A percentile compares a stretch with the other conserved stretches of the same genome.
These are phyloP conservation scores for Mayetiola destructor DNA, from an alignment of 2,888 invertebrate species.

Conservation along the genomic window DNA sequence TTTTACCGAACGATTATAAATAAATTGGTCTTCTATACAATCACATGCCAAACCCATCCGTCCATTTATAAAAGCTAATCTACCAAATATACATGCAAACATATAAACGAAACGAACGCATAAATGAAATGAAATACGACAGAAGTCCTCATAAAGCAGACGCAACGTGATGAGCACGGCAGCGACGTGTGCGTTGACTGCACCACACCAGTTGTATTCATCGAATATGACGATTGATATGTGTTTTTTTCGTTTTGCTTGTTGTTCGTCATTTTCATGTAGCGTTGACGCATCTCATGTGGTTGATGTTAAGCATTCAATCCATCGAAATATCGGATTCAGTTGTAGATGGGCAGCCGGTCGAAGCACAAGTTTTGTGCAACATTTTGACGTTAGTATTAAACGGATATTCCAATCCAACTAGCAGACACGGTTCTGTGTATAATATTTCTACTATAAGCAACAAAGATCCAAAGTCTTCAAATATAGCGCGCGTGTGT, in stretches of 20 bases:
- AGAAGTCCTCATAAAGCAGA: neutral
- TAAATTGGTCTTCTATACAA: constrained; percentile 2
- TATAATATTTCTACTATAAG: too few relatives aligned
- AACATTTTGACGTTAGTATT: neutral
- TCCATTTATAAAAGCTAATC: constrained; percentile 13
- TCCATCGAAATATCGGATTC: constrained; percentile 7
- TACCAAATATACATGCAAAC: neutral
- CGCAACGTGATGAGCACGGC: neutral
- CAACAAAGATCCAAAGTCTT: too few relatives aligned
- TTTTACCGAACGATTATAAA: neutral
- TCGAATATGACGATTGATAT: constrained; percentile 8
- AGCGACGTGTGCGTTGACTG: neutral
- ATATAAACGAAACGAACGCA: neutral
- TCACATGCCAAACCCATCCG: constrained; percentile 11
- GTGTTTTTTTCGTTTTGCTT: neutral
- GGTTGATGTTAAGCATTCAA: constrained; percentile 11
- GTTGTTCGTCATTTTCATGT: constrained; percentile 5
- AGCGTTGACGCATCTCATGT: constrained; percentile 9
- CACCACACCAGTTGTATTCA: neutral
- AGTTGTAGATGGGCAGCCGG: constrained; percentile 9
- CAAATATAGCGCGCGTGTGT: too few relatives aligned
- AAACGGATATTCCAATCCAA: too few relatives aligned
- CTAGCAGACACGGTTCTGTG: too few relatives aligned
- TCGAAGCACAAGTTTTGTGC: neutral
- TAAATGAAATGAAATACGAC: constrained; percentile 8